Base-by-base conservation (phyloP, 2,113 vertebrate species). In the Gila orcuttii region DNA sequence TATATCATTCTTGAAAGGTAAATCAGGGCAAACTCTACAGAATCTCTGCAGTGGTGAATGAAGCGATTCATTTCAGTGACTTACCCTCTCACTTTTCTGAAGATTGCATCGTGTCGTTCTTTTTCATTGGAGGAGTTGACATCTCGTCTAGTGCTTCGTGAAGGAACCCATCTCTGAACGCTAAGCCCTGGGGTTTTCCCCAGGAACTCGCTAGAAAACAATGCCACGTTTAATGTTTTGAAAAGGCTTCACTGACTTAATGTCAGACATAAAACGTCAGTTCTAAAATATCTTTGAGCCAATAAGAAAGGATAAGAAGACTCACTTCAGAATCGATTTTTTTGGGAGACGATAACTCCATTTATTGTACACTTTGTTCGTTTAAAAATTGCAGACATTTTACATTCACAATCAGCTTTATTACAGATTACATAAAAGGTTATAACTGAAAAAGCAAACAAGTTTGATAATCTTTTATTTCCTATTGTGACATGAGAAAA, bases 61-160 rank as follows among this genome's bases (percentile, higher is more conserved):
- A 47, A n/a, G 87, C 73, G 66, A 86, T 82, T 12, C 45, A 64
- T 60, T 62, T 55, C 12, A n/a, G 57, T 28, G 36, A 93, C 96
- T 94, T 94, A 99, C 98, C 98, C 98, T 96, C 98, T 99, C 96
- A 99, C 98, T 99, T 99, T 99, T 95, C 98, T 98, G 96, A 99
- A 99, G 97, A 99, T 99, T 96, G 96, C 97, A 96, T 99, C 98
- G 89, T 99, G 97, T 95, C 96, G 95, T 96, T 99, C 98, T 98
- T 99, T 99, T 93, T 99, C 97, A 2, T 97, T 99, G 95, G 97
- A 95, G 98, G 98, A 97, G 98, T 97, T 97, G 97, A 95, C 98
- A 98, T 99, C 98, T 99, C 98, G 98, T 99, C 97, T 99, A 99
- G 98, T 99, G 98, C 98, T 99, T 99, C 97, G 97, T 97, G 98